These are phyloP conservation scores for Sebastes nivosus DNA, from an alignment of 2,797 vertebrate species.

Conservation along the genomic window DNA sequence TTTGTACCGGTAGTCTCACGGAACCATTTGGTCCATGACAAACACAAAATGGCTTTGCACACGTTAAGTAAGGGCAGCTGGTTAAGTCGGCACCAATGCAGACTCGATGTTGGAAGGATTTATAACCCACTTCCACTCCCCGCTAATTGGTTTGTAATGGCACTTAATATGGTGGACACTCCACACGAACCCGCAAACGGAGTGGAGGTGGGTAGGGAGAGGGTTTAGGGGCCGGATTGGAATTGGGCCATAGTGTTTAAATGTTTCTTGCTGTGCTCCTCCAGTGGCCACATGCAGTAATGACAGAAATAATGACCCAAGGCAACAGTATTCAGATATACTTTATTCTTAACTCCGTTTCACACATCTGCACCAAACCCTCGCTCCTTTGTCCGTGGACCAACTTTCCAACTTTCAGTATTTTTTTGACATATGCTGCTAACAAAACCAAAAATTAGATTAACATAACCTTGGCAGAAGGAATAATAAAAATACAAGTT, in stretches of 20 bases:
- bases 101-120: no score
- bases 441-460: background rate
- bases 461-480: background rate
- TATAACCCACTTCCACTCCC: no score
- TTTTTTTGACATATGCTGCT: background rate
- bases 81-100: no score
- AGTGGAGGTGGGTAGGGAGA: no score
- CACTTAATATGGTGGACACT: no score
- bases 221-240: no score
- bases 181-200: no score
- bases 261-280: slow-evolving; percentile 1
- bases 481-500: background rate
- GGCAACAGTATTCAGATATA: background rate
- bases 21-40: no score
- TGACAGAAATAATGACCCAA: background rate
- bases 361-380: background rate
- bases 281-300: background rate
- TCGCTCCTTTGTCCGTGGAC: background rate
- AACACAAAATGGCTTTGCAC: no score
- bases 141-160: no score
- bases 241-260: background rate
- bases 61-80: no score
- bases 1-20: no score
- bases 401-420: background rate
- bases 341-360: background rate